These are phyloP conservation scores for Brachionus paranguensis DNA, from an alignment of 1,140 invertebrate species.

Conservation along the genomic window DNA sequence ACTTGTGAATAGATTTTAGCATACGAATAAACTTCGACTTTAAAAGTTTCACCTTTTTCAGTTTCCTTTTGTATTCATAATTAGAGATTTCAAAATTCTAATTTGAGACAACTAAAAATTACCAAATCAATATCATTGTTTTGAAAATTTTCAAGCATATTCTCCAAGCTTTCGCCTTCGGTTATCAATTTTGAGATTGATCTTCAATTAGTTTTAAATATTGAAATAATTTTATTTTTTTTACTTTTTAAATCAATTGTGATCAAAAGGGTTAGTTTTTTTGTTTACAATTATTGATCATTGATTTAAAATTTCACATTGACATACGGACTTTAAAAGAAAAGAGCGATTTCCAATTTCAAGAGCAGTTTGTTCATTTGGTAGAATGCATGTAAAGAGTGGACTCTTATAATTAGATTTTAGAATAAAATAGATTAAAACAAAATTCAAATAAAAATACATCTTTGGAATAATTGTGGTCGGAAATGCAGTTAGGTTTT, in stretches of 20 bases:
- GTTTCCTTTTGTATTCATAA: neutral
- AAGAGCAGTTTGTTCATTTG: neutral
- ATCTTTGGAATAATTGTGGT: neutral
- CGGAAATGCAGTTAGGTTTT: neutral
- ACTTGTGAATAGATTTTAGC: conserved; percentile 30
- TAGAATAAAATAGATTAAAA: neutral
- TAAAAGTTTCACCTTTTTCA: conserved; percentile 1
- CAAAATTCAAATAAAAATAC: neutral
- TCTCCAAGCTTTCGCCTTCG: neutral
- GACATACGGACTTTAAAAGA: conserved; percentile 28
- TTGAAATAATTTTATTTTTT: too few species aligned
- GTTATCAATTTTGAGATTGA: conserved; percentile 9
- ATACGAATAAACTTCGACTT: conserved; percentile 23
- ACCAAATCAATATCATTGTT: neutral
- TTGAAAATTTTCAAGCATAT: neutral
- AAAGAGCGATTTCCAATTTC: neutral
- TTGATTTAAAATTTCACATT: neutral
- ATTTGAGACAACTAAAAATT: neutral
- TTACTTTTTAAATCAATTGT: neutral
- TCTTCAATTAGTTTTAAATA: neutral
- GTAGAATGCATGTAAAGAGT: neutral
- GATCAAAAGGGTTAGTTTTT: neutral
- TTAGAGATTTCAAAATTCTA: neutral
- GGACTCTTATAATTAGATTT: neutral
- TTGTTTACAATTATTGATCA: neutral